phyloP scores from a whole-genome alignment of 2,888 invertebrate species.

The Actias luna region DNA sequence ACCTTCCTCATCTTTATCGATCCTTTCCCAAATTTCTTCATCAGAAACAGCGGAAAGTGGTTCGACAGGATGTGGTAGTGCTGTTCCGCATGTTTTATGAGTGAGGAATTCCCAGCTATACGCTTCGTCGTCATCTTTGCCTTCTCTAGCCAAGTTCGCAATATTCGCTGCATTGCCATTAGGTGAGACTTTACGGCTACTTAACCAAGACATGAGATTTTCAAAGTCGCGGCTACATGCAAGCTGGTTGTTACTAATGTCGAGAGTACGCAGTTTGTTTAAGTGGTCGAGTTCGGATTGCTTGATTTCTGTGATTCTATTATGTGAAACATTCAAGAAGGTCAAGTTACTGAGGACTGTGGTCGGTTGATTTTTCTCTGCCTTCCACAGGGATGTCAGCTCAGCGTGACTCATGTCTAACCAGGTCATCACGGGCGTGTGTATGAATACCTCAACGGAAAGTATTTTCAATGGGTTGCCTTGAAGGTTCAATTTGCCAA shows the following conservation, averaged over 20 bases:
- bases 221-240: conserved; percentile 86
- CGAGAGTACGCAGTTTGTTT: conserved; percentile 81
- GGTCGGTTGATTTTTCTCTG: conserved; percentile 67
- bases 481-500: conserved; percentile 85
- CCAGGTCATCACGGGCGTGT: conserved; percentile 82
- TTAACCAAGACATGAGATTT: conserved; percentile 84
- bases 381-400: conserved; percentile 85
- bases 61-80: conserved; percentile 58
- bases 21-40: conserved; percentile 76
- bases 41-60: conserved; percentile 61
- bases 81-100: conserved; percentile 66
- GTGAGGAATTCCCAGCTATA: conserved; percentile 76
- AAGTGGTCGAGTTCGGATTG: conserved; percentile 82
- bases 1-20: conserved; percentile 62
- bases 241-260: conserved; percentile 85
- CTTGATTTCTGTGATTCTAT: conserved; percentile 80
- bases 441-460: conserved; percentile 84
- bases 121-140: conserved; percentile 58
- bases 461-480: conserved; percentile 87
- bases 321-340: conserved; percentile 82
- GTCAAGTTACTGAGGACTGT: conserved; percentile 79
- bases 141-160: conserved; percentile 64
- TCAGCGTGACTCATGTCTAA: conserved; percentile 87
- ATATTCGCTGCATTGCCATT: conserved; percentile 63
- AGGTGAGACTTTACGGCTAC: conserved; percentile 80